Percentiles rank a stretch among this genome's conserved stretches.
phyloP scores from a whole-genome alignment of 1,140 invertebrate species.

The Drosophila ambigua region DNA sequence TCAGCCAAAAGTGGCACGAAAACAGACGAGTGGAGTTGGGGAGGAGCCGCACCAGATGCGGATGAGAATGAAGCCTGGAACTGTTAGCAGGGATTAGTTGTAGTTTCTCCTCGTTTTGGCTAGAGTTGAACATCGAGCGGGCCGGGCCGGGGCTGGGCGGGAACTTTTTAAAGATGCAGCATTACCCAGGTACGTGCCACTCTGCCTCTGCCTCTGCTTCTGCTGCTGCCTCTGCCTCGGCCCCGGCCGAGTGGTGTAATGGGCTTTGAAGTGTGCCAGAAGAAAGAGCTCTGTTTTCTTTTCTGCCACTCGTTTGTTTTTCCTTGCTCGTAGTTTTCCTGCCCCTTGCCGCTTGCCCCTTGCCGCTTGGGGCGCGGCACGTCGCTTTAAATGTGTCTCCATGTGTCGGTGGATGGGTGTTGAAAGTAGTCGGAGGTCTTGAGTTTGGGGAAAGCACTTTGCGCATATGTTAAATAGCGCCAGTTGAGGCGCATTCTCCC shows the following conservation, averaged over 20 bases:
- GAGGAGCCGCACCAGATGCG: slow-evolving; percentile 3
- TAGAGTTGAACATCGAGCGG: background rate
- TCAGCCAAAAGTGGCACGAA: slow-evolving; percentile 57
- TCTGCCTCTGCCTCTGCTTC: slow-evolving; percentile 17
- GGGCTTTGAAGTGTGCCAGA: slow-evolving; percentile 68
- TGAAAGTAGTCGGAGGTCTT: slow-evolving; percentile 52
- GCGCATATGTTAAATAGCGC: slow-evolving; percentile 72
- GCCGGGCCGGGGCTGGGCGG: slow-evolving; percentile 16
- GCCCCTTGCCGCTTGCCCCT: background rate
- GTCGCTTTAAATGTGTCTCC: slow-evolving; percentile 57
- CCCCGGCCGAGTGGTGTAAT: slow-evolving; percentile 56
- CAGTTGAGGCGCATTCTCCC: slow-evolving; percentile 44
- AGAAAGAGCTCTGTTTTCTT: slow-evolving; percentile 45
- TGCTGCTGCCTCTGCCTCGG: slow-evolving; percentile 16
- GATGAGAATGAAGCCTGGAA: slow-evolving; percentile 37
- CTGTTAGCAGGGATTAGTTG: slow-evolving; percentile 74
- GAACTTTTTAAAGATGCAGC: slow-evolving; percentile 75
- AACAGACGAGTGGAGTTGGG: slow-evolving; percentile 9
- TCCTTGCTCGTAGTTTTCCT: slow-evolving; percentile 1
- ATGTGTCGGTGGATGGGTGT: slow-evolving; percentile 19
- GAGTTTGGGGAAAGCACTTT: slow-evolving; percentile 55
- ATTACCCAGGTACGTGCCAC: slow-evolving; percentile 73
- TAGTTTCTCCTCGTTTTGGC: slow-evolving; percentile 51
- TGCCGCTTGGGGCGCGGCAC: slow-evolving; percentile 38
- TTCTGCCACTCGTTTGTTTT: slow-evolving; percentile 33